Conservation (phyloP, 2,797 vertebrate species). For the Chaetophractus vellerosus region DNA sequence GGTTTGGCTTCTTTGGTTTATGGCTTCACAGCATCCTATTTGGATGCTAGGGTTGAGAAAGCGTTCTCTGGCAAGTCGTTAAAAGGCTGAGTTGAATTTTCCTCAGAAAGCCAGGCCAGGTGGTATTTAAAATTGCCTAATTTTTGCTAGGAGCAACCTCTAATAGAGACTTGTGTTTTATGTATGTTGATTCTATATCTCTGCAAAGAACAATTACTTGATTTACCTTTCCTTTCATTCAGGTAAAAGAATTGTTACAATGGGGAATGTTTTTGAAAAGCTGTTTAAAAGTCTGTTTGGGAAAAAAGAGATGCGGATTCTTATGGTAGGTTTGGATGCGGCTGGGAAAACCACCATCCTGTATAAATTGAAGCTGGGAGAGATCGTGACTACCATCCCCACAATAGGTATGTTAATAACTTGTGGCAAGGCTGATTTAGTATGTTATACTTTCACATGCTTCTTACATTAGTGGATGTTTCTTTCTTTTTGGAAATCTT, state of each 20-base stretch:
- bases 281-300: constrained; percentile 91
- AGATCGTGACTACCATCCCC: constrained; percentile 94
- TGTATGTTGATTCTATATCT: constrained; percentile 6
- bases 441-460: not conserved
- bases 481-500: not conserved
- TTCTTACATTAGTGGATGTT: not conserved
- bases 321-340: constrained; percentile 94
- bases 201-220: constrained; percentile 30
- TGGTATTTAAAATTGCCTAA: not conserved
- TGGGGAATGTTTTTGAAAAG: constrained; percentile 91
- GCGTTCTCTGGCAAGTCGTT: constrained; percentile 39
- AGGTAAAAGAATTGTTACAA: constrained; percentile 78
- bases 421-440: not conserved
- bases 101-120: constrained; percentile 45
- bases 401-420: constrained; percentile 89
- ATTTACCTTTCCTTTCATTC: constrained; percentile 57
- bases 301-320: constrained; percentile 94
- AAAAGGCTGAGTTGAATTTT: constrained; percentile 25
- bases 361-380: constrained; percentile 94
- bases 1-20: no score
- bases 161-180: not conserved
- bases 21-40: not conserved
- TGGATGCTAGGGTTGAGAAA: constrained; percentile 30
- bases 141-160: not conserved
- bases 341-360: constrained; percentile 94